Conservation (phyloP, 2,113 vertebrate genomes). For the Leiothrix lutea region DNA sequence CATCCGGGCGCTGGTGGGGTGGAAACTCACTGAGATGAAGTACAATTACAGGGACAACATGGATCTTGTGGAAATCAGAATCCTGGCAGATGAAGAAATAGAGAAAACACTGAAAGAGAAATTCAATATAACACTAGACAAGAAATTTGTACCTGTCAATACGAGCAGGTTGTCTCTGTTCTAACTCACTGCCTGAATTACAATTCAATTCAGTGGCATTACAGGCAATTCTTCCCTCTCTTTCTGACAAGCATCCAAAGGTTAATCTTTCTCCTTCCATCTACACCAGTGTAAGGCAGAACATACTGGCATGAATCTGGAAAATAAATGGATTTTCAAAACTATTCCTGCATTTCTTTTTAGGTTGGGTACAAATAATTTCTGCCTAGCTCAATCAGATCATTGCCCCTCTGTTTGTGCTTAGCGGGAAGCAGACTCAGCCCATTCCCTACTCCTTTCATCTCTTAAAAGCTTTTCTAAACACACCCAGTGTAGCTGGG, state of each 20-base stretch:
- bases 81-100: constrained; percentile 75
- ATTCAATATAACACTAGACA: constrained; percentile 76
- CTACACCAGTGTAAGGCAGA: background rate
- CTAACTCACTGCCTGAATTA: constrained; percentile 28
- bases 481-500: background rate
- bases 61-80: constrained; percentile 74
- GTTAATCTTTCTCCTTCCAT: constrained; percentile 8
- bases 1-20: constrained; percentile 77
- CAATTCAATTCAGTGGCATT: background rate
- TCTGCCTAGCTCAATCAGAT: background rate
- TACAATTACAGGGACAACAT: constrained; percentile 77
- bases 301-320: background rate
- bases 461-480: constrained; percentile 26
- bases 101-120: constrained; percentile 73
- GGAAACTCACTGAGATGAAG: constrained; percentile 75
- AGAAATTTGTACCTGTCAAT: constrained; percentile 73
- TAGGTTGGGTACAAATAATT: background rate
- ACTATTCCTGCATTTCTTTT: background rate
- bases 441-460: constrained; percentile 4
- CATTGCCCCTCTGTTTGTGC: background rate
- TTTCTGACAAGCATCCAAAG: background rate
- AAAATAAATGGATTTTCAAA: constrained; percentile 19
- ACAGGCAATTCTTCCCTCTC: background rate
- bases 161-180: constrained; percentile 2
- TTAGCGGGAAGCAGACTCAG: background rate